These are phyloP conservation scores for Cancer borealis DNA, from an alignment of 2,888 invertebrate species.

Conservation along the genomic window DNA sequence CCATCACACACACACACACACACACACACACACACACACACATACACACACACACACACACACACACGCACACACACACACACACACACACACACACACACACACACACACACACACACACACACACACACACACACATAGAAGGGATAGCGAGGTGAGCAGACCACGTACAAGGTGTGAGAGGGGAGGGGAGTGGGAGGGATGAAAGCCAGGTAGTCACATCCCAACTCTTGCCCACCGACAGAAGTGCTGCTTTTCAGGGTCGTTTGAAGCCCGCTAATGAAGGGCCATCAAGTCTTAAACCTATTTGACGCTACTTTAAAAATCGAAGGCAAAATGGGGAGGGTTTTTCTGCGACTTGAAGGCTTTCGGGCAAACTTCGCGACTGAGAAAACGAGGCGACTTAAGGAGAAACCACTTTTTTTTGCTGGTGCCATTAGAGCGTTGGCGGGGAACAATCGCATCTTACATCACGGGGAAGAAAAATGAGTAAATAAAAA, in stretches of 20 bases:
- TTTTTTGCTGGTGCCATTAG: background rate
- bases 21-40: background rate
- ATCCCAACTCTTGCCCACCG: background rate
- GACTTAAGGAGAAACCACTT: background rate
- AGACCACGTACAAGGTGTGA: background rate
- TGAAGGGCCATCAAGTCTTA: conserved; percentile 15
- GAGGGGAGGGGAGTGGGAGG: background rate
- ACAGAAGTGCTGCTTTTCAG: background rate
- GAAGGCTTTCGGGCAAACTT: background rate
- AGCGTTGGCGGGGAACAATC: background rate
- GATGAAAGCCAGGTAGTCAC: background rate
- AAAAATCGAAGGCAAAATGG: background rate
- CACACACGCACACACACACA: background rate
- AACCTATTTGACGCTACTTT: background rate
- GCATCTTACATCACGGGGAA: background rate
- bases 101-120: background rate
- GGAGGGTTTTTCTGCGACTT: background rate
- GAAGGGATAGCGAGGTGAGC: background rate
- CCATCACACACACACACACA: background rate
- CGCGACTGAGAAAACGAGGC: too few species aligned
- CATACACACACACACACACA: background rate
- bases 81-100: background rate
- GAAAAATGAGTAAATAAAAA: background rate
- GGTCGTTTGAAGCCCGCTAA: background rate
- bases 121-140: background rate